Evolutionary conservation across 2,888 invertebrate genomes (phyloP).

Genomic region (Arrhopalites spinosus): DNA sequence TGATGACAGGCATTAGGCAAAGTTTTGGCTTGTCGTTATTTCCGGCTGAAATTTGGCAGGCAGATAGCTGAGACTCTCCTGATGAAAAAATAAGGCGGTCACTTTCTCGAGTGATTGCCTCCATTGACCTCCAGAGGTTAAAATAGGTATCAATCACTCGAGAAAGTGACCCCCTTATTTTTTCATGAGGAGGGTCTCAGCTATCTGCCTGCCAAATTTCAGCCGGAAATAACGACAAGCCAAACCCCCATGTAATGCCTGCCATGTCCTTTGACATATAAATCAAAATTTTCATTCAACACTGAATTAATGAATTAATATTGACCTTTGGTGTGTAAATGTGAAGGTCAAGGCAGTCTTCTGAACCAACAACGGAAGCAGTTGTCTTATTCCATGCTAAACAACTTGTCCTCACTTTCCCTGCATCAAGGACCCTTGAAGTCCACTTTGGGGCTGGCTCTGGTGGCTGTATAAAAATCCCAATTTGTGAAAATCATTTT

Average conservation of each 20-base stretch:
- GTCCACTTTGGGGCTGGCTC: slow-evolving; percentile 43
- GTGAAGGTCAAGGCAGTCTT: slow-evolving; percentile 47
- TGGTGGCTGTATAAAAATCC: slow-evolving; percentile 29
- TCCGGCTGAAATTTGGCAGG: too few relatives aligned
- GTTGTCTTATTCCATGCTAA: slow-evolving; percentile 38
- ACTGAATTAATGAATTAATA: background rate
- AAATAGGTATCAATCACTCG: too few relatives aligned
- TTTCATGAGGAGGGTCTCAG: too few relatives aligned
- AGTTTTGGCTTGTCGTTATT: too few relatives aligned
- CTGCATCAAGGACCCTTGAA: slow-evolving; percentile 33
- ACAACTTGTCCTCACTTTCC: slow-evolving; percentile 41
- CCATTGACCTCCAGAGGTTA: too few relatives aligned
- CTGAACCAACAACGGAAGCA: slow-evolving; percentile 31
- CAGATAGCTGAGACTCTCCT: background rate
- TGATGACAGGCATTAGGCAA: background rate
- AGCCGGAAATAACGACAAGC: too few relatives aligned
- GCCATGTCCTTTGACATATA: too few relatives aligned
- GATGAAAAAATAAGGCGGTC: background rate
- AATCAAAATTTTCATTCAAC: background rate
- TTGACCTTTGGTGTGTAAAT: slow-evolving; percentile 43
- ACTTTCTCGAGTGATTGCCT: too few relatives aligned
- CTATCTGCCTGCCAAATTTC: too few relatives aligned
- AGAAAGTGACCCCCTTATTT: too few relatives aligned
- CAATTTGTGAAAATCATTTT: background rate
- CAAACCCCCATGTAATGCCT: too few relatives aligned